Base-by-base conservation (phyloP, 1,140 invertebrate genomes). In the Musca domestica region DNA sequence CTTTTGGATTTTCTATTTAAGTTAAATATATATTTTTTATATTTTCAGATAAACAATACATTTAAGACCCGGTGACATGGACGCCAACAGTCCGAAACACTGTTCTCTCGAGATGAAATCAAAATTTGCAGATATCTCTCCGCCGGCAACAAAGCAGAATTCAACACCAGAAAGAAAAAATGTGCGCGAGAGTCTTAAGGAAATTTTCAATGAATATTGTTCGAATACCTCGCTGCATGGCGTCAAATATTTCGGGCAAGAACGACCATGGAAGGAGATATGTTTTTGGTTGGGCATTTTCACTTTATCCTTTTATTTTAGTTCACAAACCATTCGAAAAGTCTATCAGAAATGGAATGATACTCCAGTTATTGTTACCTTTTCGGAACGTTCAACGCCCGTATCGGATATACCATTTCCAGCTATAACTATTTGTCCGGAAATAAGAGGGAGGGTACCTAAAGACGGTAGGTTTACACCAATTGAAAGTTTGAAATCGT, bases 351-450 rank as follows among this genome's bases (percentile, higher is more conserved):
- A 87, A 67, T 88, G 86, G 85, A 80, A 85, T 15, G 79, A 79
- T 15, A 84, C 84, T 10, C 86, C 87, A 3, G 86, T 88, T 1
- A 85, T 87, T 22, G 85, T 88, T 0, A 86, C 86, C 65, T 87
- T 88, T 71, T 83, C 84, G 0, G 82, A 84, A 66, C 83, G 81
- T 66, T 82, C 84, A 0, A 86, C 85, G 2, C 84, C 85, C 0
- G 82, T 87, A 6, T 86, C 85, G 83, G 80, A 84, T 67, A 83
- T 87, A 46, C 85, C 86, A 0, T 87, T 87, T 73, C 86, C 86
- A 20, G 85, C 86, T 4, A 79, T 87, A 22, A 86, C 86, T 3
- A 83, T 87, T 54, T 87, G 86, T 71, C 81, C 84, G 0, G 84
- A 86, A 72, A 85, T 82, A 7, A 80, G 0, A 73, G 75, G 15